These are phyloP conservation scores for Lypha dubia DNA, from an alignment of 2,888 invertebrate genomes.

Conservation along the genomic window DNA sequence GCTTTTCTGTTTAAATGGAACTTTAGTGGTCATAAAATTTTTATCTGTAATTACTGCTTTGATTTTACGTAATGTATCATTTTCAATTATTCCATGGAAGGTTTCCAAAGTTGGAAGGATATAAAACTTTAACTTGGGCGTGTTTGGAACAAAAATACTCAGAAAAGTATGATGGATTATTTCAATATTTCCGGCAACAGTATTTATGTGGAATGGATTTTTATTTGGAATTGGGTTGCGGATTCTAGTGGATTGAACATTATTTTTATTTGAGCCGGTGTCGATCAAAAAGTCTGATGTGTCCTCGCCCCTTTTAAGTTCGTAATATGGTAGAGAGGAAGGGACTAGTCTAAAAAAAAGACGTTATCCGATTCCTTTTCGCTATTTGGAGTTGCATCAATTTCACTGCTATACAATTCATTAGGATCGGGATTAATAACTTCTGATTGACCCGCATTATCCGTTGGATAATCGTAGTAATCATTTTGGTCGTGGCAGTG, in stretches of 20 bases:
- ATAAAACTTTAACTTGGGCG: neutral
- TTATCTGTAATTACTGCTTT: neutral
- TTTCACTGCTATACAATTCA: neutral
- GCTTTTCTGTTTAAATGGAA: neutral
- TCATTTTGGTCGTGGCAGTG: neutral
- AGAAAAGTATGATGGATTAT: neutral
- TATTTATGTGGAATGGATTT: no score
- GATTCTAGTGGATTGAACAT: no score
- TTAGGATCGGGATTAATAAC: neutral
- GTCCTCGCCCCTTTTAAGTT: slow-evolving; percentile 1
- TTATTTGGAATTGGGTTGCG: no score
- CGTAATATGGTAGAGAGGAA: slow-evolving; percentile 2
- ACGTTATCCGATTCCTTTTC: neutral
- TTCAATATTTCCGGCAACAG: neutral
- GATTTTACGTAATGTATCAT: neutral
- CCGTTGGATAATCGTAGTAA: neutral
- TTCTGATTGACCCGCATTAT: neutral
- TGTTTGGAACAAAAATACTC: neutral
- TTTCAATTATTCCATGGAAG: slow-evolving; percentile 1
- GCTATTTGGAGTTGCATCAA: no score
- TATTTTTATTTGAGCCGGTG: neutral
- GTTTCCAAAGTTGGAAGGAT: neutral
- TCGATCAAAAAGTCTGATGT: slow-evolving; percentile 4
- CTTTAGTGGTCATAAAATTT: slow-evolving; percentile 12
- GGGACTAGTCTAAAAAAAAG: neutral